A percentile compares a stretch with the other conserved stretches of the same genome.
phyloP scores from a whole-genome alignment of 1,140 invertebrate genomes.

The Sminthurides bifidus region DNA sequence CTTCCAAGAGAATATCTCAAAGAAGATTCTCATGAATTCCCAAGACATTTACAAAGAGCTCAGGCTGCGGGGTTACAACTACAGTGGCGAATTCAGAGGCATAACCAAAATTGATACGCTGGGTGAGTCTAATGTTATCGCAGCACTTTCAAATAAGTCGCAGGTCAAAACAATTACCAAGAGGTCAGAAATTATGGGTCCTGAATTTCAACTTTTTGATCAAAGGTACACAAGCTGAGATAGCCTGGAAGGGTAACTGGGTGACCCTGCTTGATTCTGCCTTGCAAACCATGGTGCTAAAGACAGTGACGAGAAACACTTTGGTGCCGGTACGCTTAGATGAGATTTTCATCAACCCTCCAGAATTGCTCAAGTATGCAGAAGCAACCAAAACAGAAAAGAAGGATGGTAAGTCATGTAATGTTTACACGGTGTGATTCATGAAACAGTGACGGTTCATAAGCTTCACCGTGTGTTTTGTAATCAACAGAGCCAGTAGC shows the following conservation, averaged over 20 bases:
- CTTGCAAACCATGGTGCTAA: constrained; percentile 79
- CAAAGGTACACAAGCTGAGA: constrained; percentile 45
- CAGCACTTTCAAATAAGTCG: too few relatives aligned
- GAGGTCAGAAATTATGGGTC: too few relatives aligned
- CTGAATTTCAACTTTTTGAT: too few relatives aligned
- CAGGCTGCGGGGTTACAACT: constrained; percentile 84
- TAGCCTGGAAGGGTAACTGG: constrained; percentile 81
- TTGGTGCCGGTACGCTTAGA: constrained; percentile 79
- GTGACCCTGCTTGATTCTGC: constrained; percentile 88
- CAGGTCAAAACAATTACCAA: too few relatives aligned
- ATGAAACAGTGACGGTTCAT: background rate
- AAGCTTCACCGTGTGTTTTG: background rate
- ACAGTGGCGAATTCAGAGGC: constrained; percentile 74
- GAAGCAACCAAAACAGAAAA: background rate
- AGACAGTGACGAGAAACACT: constrained; percentile 58
- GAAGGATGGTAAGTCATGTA: background rate
- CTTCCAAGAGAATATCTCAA: constrained; percentile 32
- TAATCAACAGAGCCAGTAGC: constrained; percentile 38
- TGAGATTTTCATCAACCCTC: constrained; percentile 66
- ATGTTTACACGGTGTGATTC: too few relatives aligned
- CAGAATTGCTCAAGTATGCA: background rate
- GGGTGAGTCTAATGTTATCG: constrained; percentile 39
- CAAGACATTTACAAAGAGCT: constrained; percentile 89
- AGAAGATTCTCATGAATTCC: constrained; percentile 47
- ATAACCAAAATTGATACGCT: constrained; percentile 55